Evolutionary conservation across 2,888 invertebrate species (phyloP).

Genomic region (Habroteleia sp.): DNA sequence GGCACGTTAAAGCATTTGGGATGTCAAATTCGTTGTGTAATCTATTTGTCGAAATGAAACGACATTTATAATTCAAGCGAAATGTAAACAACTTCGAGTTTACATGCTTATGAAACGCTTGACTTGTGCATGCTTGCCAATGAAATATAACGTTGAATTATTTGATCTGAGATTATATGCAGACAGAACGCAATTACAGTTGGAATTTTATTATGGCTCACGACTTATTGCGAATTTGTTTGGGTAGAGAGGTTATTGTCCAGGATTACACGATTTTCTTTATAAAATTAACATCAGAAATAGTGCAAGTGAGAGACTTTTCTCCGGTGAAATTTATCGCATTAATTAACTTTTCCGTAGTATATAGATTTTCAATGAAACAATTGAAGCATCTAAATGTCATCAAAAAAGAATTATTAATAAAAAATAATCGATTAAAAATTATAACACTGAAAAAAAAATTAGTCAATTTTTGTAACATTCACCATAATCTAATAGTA

Average conservation of each 20-base stretch:
- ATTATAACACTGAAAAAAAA: no score
- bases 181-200: constrained; percentile 22
- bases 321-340: no score
- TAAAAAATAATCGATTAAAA: no score
- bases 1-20: constrained; percentile 7
- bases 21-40: constrained; percentile 15
- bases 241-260: background rate
- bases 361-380: no score
- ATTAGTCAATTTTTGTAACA: no score
- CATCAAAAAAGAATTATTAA: no score
- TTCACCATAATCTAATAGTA: no score
- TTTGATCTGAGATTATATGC: constrained; percentile 28
- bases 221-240: constrained; percentile 30
- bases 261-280: constrained; percentile 15
- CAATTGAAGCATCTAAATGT: no score
- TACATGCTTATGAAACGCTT: constrained; percentile 25
- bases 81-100: constrained; percentile 25
- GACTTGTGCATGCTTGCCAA: constrained; percentile 16
- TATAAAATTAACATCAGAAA: constrained; percentile 6
- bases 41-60: constrained; percentile 20
- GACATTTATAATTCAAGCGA: constrained; percentile 14
- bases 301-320: no score
- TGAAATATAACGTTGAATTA: constrained; percentile 39
- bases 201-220: constrained; percentile 20
- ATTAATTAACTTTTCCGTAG: no score